Evolutionary conservation across 2,797 vertebrate species (phyloP), one percentile per base, ranked within the genome.

Genomic region (Rhodeus uyekii): DNA sequence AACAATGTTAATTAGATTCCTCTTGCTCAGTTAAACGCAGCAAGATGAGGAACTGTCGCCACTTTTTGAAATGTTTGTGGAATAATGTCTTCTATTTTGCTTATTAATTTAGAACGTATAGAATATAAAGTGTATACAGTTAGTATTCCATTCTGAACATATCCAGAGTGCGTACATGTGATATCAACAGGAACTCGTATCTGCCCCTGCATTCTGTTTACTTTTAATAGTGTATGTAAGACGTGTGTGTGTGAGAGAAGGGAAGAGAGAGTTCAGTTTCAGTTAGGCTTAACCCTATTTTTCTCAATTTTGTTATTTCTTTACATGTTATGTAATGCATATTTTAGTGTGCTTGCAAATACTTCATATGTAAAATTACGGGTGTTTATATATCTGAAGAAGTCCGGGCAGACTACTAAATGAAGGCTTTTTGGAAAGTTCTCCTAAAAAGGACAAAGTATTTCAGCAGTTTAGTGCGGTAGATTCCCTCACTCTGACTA

Each of bases 391-490:
- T 78, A 64, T 80, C 39, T 55, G 24, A 67, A 63, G 53, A 80
- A 58, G 36, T 29, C 24, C 0, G 34, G 39, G 79, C 86, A 24
- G 38, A 65, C 78, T 13, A 34, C 36, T 86, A 84, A 67, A 75
- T 42, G 71, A 64, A 69, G 67, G 53, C 61, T 86, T 87, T 91
- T 87, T 87, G 88, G 89, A 89, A 88, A 92, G 86, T 84, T 34
- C 80, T 92, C 94, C 94, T 93, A 94, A 95, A 94, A 94, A 91
- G 93, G 94, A 93, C 90, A 94, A 95, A 93, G 87, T 92, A 93
- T 94, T 94, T 90, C 89, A 90, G 82, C 71, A 68, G 36, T 65
- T 81, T 82, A 42, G 80, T 79, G 74, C 5, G 38, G 74, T 53
- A 22, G 50, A 71, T 60, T 61, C 77, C 42, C 80, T 85, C 65